Conservation (phyloP, 2,113 vertebrate species). For the Seriola rivoliana region DNA sequence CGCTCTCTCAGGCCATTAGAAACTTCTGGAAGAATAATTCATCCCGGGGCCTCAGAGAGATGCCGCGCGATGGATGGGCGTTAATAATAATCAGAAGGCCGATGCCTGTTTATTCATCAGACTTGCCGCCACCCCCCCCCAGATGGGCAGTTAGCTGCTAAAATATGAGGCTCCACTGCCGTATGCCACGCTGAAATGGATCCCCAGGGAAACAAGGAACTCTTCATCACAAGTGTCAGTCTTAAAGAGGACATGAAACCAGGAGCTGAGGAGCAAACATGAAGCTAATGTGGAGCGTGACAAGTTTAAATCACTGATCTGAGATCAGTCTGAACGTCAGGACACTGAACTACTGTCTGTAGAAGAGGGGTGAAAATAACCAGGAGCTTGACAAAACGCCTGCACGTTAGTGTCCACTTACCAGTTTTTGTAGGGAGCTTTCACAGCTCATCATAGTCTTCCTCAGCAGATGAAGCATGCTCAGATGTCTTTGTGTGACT, state of each 20-base stretch:
- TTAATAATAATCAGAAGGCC: constrained; percentile 49
- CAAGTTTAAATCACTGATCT: not conserved
- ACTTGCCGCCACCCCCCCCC: not conserved
- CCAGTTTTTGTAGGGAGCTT: too few relatives aligned
- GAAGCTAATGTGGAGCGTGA: not conserved
- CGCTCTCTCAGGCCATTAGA: constrained; percentile 51
- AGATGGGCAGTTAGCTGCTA: constrained; percentile 3
- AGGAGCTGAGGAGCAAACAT: not conserved
- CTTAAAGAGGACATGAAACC: constrained; percentile 6
- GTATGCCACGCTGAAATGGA: constrained; percentile 10
- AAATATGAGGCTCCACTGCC: constrained; percentile 25
- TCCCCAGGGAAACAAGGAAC: constrained; percentile 19
- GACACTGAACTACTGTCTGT: too few relatives aligned
- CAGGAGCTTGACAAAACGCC: too few relatives aligned
- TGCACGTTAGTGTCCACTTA: too few relatives aligned
- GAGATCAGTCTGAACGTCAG: too few relatives aligned
- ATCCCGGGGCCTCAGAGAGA: constrained; percentile 20
- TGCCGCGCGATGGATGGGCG: not conserved
- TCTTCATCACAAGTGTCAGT: constrained; percentile 33
- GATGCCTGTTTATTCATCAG: constrained; percentile 50
- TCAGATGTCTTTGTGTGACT: too few relatives aligned
- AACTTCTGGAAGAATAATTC: constrained; percentile 38
- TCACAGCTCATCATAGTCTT: too few relatives aligned
- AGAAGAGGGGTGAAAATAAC: too few relatives aligned
- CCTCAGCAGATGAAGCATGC: too few relatives aligned